These are phyloP conservation scores for Gobio gobio DNA, from an alignment of 2,113 vertebrate genomes.

Conservation along the genomic window DNA sequence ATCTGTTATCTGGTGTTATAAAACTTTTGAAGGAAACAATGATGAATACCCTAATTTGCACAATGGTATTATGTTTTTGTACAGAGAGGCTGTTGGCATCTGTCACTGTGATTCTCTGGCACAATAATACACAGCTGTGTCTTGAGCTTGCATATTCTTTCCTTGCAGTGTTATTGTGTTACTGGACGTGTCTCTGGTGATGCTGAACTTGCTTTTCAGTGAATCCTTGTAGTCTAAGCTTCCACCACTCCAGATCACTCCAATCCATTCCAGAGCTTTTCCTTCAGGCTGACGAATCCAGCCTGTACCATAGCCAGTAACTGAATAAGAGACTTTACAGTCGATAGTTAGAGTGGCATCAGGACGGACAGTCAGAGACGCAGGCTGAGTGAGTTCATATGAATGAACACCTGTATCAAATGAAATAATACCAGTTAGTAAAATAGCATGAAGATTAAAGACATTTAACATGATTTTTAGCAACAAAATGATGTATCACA, in stretches of 20 bases:
- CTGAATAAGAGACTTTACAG: no score
- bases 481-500: no score
- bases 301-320: no score
- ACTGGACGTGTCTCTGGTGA: constrained; percentile 37
- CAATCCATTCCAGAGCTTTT: neutral
- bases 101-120: neutral
- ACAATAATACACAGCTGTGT: neutral
- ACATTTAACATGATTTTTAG: no score
- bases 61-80: constrained; percentile 11
- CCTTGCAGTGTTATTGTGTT: constrained; percentile 25
- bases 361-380: no score
- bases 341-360: no score
- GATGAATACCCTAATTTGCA: neutral
- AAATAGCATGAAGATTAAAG: no score
- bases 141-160: neutral
- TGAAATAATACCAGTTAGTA: no score
- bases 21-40: no score
- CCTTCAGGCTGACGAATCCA: no score
- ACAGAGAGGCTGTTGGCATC: constrained; percentile 32
- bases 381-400: constrained; percentile 54
- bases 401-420: constrained; percentile 16
- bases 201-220: constrained; percentile 45
- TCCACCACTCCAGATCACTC: fast-evolving
- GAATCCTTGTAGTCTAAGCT: neutral
- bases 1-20: no score